Base-by-base conservation (phyloP, 2,888 invertebrate species). In the Catotricha subobsoleta region DNA sequence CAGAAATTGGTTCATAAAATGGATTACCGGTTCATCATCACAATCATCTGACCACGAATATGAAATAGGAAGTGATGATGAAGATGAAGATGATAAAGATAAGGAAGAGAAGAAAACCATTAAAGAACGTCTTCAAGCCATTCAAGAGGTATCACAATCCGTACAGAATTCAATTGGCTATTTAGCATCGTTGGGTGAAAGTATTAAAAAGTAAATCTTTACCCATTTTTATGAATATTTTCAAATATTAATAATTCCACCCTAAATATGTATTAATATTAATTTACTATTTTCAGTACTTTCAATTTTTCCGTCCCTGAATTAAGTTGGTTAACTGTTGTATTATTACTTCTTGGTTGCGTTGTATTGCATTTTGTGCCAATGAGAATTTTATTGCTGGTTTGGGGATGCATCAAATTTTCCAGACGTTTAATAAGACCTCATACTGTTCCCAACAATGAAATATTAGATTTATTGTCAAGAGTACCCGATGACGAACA, bases 241-340 rank as follows among this genome's bases (percentile, higher is more conserved):
- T 25, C 7, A 8, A 7, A 10, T 33, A 10, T 33, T 18, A 16
- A 16, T 13, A 7, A 28, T 28, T 28, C 7, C 28, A 3, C 25
- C 10, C 25, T 8, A 23, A n/a, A n/a, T 28, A 28, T 12, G 4
- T 27, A 3, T 16, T 7, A 27, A 25, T 42, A 40, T 31, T 40
- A 13, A 40, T 30, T 36, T 20, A 8, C 29, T 5, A 19, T 46
- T 71, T 74, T 46, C 69, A 92, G 91, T 66, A 78, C 91, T 44
- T 88, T 91, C 67, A 92, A 94, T 64, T 98, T 95, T 68, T 90
- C 92, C 45, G 84, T 94, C 59, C 92, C 95, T 46, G 95, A 92
- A 68, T 67, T 98, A 50, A 92, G 94, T 53, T 86, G 83, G 68
- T 68, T 98, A 60, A 90, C 92, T 15, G 81, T 94, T 50, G 63